A percentile compares a stretch with the other conserved stretches of the same genome.
Conservation (phyloP, 2,113 vertebrate species). For the Onychostoma macrolepis region DNA sequence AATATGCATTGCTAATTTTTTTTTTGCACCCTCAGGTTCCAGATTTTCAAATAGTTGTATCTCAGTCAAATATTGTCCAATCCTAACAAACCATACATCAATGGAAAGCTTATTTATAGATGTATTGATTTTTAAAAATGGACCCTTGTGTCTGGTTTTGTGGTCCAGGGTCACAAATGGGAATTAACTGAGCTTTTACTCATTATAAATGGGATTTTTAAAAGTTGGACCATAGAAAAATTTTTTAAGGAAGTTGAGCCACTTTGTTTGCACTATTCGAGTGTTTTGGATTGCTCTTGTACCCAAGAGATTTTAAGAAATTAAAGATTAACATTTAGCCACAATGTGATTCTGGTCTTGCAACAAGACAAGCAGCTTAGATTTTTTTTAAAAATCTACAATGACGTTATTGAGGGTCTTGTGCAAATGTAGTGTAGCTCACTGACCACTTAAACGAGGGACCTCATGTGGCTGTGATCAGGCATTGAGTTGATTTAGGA, state of each 20-base stretch:
- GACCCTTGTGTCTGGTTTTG: too few relatives aligned
- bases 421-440: not conserved
- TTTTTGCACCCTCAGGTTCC: too few relatives aligned
- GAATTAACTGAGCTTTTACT: not conserved
- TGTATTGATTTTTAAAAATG: too few relatives aligned
- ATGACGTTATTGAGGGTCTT: not conserved
- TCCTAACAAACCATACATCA: too few relatives aligned
- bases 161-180: too few relatives aligned
- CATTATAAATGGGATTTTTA: not conserved
- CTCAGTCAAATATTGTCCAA: too few relatives aligned
- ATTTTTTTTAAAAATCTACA: not conserved
- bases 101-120: too few relatives aligned
- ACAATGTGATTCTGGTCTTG: not conserved
- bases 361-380: slow-evolving; percentile 3
- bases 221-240: not conserved
- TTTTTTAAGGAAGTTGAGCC: not conserved
- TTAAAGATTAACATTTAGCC: slow-evolving; percentile 3
- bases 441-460: not conserved
- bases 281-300: not conserved
- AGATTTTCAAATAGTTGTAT: too few relatives aligned
- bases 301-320: not conserved
- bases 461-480: not conserved
- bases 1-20: too few relatives aligned
- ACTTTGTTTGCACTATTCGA: not conserved
- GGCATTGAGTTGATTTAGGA: not conserved